Percentiles rank a stretch among this genome's conserved stretches.
phyloP scores from a whole-genome alignment of 2,888 invertebrate genomes.

The Clunio marinus region DNA sequence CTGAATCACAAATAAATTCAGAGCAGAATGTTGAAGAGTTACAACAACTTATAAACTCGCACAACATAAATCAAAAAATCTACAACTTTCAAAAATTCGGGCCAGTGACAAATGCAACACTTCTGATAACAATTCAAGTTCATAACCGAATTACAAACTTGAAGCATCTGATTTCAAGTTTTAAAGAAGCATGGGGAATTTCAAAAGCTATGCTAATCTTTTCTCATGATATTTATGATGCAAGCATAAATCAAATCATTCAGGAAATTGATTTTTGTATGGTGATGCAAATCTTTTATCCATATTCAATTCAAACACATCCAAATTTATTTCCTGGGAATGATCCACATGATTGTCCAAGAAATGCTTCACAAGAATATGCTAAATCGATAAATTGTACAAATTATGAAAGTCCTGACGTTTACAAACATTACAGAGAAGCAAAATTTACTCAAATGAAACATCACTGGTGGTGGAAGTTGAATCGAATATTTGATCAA shows the following conservation, averaged over 20 bases:
- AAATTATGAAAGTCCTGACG: constrained; percentile 81
- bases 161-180: constrained; percentile 76
- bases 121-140: constrained; percentile 59
- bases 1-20: neutral
- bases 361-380: constrained; percentile 67
- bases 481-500: constrained; percentile 81
- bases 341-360: constrained; percentile 80
- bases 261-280: constrained; percentile 83
- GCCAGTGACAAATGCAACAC: neutral
- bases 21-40: neutral
- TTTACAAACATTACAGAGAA: constrained; percentile 89
- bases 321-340: constrained; percentile 82
- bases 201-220: constrained; percentile 79
- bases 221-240: constrained; percentile 85
- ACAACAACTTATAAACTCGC: neutral
- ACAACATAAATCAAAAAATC: constrained; percentile 7
- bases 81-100: neutral
- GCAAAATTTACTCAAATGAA: constrained; percentile 92
- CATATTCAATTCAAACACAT: constrained; percentile 85
- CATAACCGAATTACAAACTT: constrained; percentile 85
- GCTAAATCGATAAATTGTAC: constrained; percentile 57
- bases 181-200: constrained; percentile 78
- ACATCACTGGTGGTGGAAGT: constrained; percentile 99
- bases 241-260: constrained; percentile 78
- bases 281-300: constrained; percentile 81